Base-by-base conservation (phyloP, 2,113 vertebrate genomes). In the Tauraco erythrolophus region DNA sequence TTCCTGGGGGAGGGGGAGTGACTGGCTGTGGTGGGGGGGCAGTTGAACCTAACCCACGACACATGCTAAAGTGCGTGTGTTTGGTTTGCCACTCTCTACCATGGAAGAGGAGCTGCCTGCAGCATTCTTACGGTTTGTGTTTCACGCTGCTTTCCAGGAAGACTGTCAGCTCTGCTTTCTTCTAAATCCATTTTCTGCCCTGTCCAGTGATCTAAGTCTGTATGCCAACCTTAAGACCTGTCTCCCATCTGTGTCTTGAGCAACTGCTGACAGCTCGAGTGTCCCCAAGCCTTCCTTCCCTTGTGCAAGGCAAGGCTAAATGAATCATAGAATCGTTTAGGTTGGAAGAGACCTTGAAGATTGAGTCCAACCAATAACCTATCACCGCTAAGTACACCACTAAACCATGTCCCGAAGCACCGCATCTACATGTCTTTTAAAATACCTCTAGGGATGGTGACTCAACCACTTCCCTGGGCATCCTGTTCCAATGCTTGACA, bases 161-260 rank as follows among this genome's bases (percentile, higher is more conserved):
- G 39, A 13, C 21, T n/a, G 16, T 39, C 8, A n/a, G 18, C n/a
- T 80, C 10, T 57, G 28, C 37, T n/a, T 70, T 54, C 35, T 48
- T 53, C 43, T 58, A 35, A 69, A 48, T 39, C 7, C 3, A 5
- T 84, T 70, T 85, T 70, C 17, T 48, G 31, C 43, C 35, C 56
- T 89, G 39, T n/a, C 31, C 6, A 1, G 12, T n/a, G 53, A n/a
- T 35, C 24, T 23, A 33, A 79, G 23, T 28, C 62, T 80, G 50
- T 17, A 6, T 64, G 16, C 30, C 30, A 84, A 1, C 33, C 54
- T 79, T 45, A 30, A 78, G 53, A 79, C 48, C 18, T 45, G 11
- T 17, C 37, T 68, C 19, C 41, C 7, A 7, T n/a, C 46, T 45
- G 16, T 22, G 37, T 58, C 31, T 70, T 60, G 2, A 0, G 0